Evolutionary conservation across 2,797 vertebrate genomes (phyloP).

Genomic region (Botia kubotai): DNA sequence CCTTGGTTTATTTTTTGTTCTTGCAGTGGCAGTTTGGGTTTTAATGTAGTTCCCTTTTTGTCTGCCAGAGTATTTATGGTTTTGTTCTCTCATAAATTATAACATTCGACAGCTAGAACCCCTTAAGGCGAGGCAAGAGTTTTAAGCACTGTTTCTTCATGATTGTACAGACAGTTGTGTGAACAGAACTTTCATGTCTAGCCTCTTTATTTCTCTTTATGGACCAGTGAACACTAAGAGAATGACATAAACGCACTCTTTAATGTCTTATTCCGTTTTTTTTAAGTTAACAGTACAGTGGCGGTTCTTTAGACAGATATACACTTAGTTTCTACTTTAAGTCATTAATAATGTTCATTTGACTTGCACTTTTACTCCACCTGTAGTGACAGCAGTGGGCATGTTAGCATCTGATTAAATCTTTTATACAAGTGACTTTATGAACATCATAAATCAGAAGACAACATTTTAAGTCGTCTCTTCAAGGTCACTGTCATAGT

Average conservation of each 20-base stretch:
- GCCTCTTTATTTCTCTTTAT: constrained; percentile 28
- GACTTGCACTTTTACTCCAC: constrained; percentile 5
- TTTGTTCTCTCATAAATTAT: constrained; percentile 24
- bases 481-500: not conserved
- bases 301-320: constrained; percentile 14
- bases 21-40: constrained; percentile 46
- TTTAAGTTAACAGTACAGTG: constrained; percentile 2
- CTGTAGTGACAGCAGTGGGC: not conserved
- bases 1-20: constrained; percentile 22
- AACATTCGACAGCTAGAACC: constrained; percentile 8
- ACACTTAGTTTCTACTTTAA: not conserved
- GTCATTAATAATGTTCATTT: not conserved
- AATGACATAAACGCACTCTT: constrained; percentile 21
- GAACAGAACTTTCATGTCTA: constrained; percentile 50
- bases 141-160: constrained; percentile 27
- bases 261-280: constrained; percentile 29
- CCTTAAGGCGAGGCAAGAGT: not conserved
- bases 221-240: constrained; percentile 47
- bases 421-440: constrained; percentile 1
- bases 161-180: constrained; percentile 22
- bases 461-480: not conserved
- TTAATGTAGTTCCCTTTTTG: constrained; percentile 32
- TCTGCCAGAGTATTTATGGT: constrained; percentile 32
- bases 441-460: not conserved
- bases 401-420: not conserved